Evolutionary conservation across 2,113 vertebrate genomes (phyloP).

Genomic region (Apaloderma vittatum): DNA sequence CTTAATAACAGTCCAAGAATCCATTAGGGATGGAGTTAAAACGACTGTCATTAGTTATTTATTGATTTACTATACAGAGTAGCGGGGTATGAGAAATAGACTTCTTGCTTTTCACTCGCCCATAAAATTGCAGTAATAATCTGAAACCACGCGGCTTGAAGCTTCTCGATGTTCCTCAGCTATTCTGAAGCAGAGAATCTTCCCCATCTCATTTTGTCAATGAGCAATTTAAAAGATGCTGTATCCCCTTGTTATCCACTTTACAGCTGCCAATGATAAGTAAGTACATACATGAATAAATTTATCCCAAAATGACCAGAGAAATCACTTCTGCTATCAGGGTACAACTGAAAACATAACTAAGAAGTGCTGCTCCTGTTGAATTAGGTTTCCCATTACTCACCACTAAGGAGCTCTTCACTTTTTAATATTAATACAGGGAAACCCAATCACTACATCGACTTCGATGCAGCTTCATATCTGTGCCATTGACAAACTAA

Average conservation of each 20-base stretch:
- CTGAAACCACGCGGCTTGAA: background rate
- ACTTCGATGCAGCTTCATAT: fast-evolving
- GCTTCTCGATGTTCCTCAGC: background rate
- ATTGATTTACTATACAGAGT: slow-evolving; percentile 21
- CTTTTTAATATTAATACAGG: background rate
- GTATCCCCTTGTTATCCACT: background rate
- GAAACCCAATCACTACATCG: background rate
- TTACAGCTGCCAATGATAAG: background rate
- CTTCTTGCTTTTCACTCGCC: background rate
- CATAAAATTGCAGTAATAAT: slow-evolving; percentile 24
- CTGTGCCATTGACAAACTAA: background rate
- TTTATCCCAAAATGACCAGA: background rate
- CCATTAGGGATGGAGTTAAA: background rate
- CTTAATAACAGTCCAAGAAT: background rate
- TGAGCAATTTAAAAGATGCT: background rate
- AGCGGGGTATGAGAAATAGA: slow-evolving; percentile 6
- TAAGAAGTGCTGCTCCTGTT: background rate
- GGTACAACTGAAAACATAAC: background rate
- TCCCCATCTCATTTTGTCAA: background rate
- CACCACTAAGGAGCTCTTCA: background rate
- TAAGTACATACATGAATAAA: background rate
- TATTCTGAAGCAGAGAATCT: background rate
- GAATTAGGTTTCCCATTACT: background rate
- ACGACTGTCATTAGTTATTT: background rate
- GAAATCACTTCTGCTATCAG: background rate